Conservation (phyloP, 2,113 vertebrate genomes). For the Cettia cetti region DNA sequence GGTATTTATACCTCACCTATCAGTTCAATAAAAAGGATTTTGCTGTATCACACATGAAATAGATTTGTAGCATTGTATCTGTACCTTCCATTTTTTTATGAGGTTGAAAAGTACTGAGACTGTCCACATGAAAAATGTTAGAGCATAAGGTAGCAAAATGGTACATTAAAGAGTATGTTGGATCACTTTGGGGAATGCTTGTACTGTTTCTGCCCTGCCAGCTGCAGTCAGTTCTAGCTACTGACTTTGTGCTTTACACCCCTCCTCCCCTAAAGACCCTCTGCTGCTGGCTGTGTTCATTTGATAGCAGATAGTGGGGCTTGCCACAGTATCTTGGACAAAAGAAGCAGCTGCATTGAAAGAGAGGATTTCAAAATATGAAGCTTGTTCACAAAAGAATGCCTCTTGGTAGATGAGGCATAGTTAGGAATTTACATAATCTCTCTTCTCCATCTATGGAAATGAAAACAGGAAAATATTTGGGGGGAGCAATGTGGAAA, state of each 20-base stretch:
- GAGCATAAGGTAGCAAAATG: background rate
- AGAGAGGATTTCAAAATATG: slow-evolving; percentile 40
- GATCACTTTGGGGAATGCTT: background rate
- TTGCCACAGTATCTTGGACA: slow-evolving; percentile 8
- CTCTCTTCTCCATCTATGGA: background rate
- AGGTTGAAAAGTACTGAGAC: background rate
- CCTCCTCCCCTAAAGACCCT: background rate
- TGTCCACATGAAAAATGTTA: background rate
- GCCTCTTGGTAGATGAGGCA: background rate
- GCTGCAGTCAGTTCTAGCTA: slow-evolving; percentile 22
- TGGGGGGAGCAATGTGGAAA: background rate
- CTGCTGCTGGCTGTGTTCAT: slow-evolving; percentile 11
- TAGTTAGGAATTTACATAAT: background rate
- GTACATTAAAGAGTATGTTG: background rate
- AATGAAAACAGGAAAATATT: background rate
- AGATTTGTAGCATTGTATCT: background rate
- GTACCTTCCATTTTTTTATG: background rate
- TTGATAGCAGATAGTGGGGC: slow-evolving; percentile 7
- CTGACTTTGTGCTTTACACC: slow-evolving; percentile 28
- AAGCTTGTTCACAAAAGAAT: slow-evolving; percentile 35
- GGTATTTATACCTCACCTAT: background rate
- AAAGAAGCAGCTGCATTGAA: slow-evolving; percentile 51
- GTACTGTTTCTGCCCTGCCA: slow-evolving; percentile 5
- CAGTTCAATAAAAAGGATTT: background rate
- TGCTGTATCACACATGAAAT: background rate